Evolutionary conservation across 2,113 vertebrate genomes (phyloP).

Genomic region (Osmerus eperlanus): DNA sequence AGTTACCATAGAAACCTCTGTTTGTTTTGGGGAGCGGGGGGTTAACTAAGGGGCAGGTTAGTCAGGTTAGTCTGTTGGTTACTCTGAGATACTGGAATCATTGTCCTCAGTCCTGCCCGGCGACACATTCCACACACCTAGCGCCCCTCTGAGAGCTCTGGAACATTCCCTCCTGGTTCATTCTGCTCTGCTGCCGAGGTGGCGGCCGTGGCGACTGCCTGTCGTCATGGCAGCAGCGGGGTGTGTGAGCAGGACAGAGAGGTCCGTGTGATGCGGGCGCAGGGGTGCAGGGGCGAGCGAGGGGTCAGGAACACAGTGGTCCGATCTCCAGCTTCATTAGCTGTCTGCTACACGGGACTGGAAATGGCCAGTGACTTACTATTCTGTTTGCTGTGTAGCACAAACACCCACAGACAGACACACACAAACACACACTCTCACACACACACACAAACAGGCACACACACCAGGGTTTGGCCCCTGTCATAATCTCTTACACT

Average conservation of each 20-base stretch:
- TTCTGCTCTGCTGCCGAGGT: slow-evolving; percentile 19
- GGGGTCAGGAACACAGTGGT: slow-evolving; percentile 35
- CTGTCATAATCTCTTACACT: slow-evolving; percentile 50
- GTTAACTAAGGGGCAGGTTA: no score
- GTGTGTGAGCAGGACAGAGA: slow-evolving; percentile 21
- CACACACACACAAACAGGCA: no score
- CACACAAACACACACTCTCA: no score
- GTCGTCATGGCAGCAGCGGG: slow-evolving; percentile 27
- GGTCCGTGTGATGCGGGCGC: slow-evolving; percentile 17
- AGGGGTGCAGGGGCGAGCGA: slow-evolving; percentile 10
- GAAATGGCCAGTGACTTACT: slow-evolving; percentile 26
- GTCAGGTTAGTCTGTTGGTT: neutral
- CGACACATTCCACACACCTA: slow-evolving; percentile 19
- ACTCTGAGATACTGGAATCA: slow-evolving; percentile 26
- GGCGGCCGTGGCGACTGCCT: slow-evolving; percentile 19
- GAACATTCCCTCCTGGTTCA: neutral
- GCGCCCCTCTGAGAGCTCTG: neutral
- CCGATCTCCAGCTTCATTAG: slow-evolving; percentile 42
- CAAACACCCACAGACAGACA: slow-evolving; percentile 28
- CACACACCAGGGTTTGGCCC: slow-evolving; percentile 17
- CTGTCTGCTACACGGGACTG: slow-evolving; percentile 21
- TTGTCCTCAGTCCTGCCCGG: slow-evolving; percentile 18
- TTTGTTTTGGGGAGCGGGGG: neutral
- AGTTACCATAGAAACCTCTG: slow-evolving; percentile 43
- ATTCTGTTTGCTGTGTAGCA: no score